These are phyloP conservation scores for Acyrthosiphon pisum DNA, from an alignment of 1,140 invertebrate species.

Conservation along the genomic window DNA sequence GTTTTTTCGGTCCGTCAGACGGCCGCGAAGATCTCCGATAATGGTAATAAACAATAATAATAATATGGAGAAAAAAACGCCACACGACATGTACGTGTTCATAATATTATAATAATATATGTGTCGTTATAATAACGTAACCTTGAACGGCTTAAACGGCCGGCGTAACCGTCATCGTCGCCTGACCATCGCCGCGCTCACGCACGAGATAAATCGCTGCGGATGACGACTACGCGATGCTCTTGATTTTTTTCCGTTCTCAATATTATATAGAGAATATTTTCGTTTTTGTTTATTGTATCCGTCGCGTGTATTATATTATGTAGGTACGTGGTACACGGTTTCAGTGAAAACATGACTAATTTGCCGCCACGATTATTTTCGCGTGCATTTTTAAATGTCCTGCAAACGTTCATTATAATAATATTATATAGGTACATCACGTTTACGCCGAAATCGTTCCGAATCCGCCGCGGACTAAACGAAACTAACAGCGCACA, in stretches of 20 bases:
- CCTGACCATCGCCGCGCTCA: neutral
- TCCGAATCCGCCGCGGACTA: neutral
- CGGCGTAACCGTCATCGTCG: constrained; percentile 8
- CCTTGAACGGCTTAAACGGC: constrained; percentile 11
- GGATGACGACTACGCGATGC: neutral
- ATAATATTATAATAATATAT: neutral
- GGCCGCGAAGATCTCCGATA: neutral
- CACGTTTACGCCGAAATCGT: neutral
- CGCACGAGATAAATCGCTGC: neutral
- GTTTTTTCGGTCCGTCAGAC: constrained; percentile 1
- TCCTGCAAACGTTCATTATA: neutral
- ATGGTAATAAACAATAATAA: neutral
- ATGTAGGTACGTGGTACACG: neutral
- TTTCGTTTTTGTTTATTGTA: constrained; percentile 40
- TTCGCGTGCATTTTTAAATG: neutral
- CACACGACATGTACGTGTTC: neutral
- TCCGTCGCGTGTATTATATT: neutral
- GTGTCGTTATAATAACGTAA: neutral
- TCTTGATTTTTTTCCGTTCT: constrained; percentile 1
- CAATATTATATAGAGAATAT: neutral
- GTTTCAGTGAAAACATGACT: constrained; percentile 55
- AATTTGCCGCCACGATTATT: constrained; percentile 46
- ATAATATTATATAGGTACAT: neutral
- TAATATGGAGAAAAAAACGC: neutral
- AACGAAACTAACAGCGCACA: neutral